Evolutionary conservation across 1,140 invertebrate genomes (phyloP).

Genomic region (Magallana ariakensis): DNA sequence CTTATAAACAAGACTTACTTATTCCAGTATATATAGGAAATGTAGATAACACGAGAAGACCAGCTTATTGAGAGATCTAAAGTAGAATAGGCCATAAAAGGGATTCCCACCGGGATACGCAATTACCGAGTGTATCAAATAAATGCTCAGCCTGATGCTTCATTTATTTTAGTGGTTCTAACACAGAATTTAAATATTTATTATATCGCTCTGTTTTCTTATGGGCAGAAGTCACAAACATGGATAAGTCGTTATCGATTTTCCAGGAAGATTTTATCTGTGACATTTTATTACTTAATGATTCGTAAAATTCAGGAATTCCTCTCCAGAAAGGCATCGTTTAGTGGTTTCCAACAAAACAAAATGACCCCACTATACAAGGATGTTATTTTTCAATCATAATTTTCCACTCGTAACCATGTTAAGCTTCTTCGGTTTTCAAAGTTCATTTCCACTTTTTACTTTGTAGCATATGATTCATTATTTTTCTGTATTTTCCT

Average conservation of each 20-base stretch:
- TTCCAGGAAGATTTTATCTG: background rate
- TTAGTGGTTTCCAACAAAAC: too few relatives aligned
- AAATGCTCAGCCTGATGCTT: background rate
- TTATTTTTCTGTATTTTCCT: background rate
- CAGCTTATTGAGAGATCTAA: too few relatives aligned
- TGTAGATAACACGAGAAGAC: too few relatives aligned
- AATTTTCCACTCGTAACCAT: background rate
- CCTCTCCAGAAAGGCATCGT: background rate
- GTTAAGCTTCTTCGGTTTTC: background rate
- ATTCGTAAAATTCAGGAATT: background rate
- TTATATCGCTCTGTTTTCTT: background rate
- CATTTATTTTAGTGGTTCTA: background rate
- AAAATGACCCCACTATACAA: background rate
- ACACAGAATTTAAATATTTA: constrained; percentile 1
- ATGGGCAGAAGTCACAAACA: background rate
- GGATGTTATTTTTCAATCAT: background rate
- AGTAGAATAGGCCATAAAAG: too few relatives aligned
- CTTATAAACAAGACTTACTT: too few relatives aligned
- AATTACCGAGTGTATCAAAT: background rate
- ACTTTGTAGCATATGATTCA: background rate
- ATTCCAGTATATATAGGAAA: too few relatives aligned
- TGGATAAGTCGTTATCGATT: background rate
- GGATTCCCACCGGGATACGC: too few relatives aligned
- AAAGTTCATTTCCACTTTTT: background rate
- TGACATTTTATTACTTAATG: background rate